phyloP scores from a whole-genome alignment of 1,140 invertebrate species.

The Drosophila lacertosa region DNA sequence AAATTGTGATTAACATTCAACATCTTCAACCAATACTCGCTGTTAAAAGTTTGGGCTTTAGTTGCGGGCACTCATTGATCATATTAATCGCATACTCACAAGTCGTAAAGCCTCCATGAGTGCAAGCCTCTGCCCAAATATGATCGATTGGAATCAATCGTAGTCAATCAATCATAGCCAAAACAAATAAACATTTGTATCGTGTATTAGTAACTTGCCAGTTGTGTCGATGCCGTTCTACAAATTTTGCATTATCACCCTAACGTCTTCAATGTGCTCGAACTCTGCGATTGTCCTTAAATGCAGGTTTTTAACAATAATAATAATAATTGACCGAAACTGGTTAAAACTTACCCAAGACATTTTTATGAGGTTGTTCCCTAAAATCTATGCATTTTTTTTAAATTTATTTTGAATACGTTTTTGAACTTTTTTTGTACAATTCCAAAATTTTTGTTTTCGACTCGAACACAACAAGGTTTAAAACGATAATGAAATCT shows the following conservation, averaged over 20 bases:
- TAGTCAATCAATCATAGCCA: not conserved
- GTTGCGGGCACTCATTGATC: not conserved
- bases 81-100: not conserved
- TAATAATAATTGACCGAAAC: not conserved
- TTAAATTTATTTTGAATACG: not conserved
- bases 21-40: not conserved
- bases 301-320: too few species aligned
- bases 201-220: conserved; percentile 1
- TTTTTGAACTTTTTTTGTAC: not conserved
- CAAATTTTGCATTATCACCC: not conserved
- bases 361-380: too few species aligned
- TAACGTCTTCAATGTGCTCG: conserved; percentile 16
- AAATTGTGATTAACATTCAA: not conserved
- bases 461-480: not conserved
- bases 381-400: too few species aligned
- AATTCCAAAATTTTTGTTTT: not conserved
- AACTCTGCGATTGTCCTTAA: not conserved
- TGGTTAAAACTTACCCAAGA: not conserved
- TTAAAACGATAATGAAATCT: conserved; percentile 1
- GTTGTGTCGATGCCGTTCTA: not conserved
- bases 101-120: not conserved
- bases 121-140: not conserved
- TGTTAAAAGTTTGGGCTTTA: not conserved
- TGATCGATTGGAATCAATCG: not conserved
- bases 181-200: not conserved